Conservation (phyloP, 2,113 vertebrate species). For the Pangasianodon hypophthalmus region DNA sequence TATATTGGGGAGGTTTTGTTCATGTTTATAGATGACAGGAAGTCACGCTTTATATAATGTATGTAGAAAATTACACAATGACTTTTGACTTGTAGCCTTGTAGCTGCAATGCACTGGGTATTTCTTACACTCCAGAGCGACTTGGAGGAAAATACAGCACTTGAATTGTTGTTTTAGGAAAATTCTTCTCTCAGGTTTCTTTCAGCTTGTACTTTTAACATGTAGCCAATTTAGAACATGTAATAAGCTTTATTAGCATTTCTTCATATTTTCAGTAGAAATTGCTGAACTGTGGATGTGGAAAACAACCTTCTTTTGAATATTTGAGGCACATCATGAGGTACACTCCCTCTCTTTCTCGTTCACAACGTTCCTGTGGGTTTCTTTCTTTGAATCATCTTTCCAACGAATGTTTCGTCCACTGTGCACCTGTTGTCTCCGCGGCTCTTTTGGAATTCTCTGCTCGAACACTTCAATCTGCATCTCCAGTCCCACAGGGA, state of each 20-base stretch:
- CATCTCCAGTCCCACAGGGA: constrained; percentile 68
- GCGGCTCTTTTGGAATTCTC: constrained; percentile 67
- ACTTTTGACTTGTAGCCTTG: neutral
- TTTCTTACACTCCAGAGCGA: neutral
- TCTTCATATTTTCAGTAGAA: neutral
- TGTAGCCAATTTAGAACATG: neutral
- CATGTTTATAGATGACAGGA: neutral
- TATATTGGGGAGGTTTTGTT: neutral
- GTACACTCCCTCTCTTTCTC: neutral
- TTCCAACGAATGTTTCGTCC: constrained; percentile 51
- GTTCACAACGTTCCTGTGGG: neutral
- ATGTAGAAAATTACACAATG: neutral
- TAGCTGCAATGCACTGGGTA: neutral
- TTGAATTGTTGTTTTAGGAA: neutral
- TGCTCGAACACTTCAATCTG: constrained; percentile 63
- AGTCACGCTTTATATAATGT: neutral
- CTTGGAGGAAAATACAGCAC: neutral
- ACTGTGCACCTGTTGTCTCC: constrained; percentile 63
- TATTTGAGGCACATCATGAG: neutral
- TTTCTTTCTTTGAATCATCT: constrained; percentile 56
- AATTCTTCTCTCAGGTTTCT: neutral
- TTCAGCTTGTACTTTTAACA: neutral
- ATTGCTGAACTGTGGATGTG: neutral
- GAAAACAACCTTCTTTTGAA: neutral
- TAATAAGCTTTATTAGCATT: neutral